Percentiles rank a stretch among this genome's conserved stretches.
These are phyloP conservation scores for Crematogaster levior DNA, from an alignment of 2,888 invertebrate genomes.

Conservation along the genomic window DNA sequence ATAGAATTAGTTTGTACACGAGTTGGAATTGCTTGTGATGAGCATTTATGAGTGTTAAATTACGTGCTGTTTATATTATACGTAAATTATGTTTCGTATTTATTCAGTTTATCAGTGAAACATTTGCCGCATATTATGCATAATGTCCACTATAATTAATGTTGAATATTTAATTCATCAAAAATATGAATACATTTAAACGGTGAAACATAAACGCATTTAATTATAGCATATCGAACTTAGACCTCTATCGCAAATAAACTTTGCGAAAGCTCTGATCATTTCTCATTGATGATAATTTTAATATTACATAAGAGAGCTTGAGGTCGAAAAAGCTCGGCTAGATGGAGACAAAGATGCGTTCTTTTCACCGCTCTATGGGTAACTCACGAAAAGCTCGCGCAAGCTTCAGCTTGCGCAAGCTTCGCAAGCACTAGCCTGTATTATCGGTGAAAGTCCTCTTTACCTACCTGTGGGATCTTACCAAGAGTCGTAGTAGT, in stretches of 20 bases:
- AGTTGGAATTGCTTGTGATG: not conserved
- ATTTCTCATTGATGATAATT: constrained; percentile 50
- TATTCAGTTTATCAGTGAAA: not conserved
- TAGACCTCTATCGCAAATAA: not conserved
- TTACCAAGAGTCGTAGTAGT: not conserved
- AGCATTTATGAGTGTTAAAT: constrained; percentile 5
- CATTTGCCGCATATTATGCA: not conserved
- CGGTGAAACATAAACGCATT: not conserved
- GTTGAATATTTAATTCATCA: not conserved
- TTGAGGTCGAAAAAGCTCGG: not conserved
- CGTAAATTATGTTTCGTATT: not conserved
- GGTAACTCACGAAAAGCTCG: constrained; percentile 45
- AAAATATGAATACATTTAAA: not conserved
- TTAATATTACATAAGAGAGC: not conserved
- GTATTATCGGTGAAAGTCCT: constrained; percentile 64
- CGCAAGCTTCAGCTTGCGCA: constrained; percentile 50
- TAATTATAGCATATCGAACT: not conserved
- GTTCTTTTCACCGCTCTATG: constrained; percentile 18
- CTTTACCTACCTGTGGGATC: constrained; percentile 61
- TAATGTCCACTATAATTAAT: not conserved
- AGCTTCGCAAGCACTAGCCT: constrained; percentile 47
- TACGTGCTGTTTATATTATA: constrained; percentile 3
- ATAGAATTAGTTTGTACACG: not conserved
- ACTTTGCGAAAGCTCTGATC: not conserved
- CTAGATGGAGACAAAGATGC: not conserved